Base-by-base conservation (phyloP, 2,888 invertebrate species). In the Euspilapteryx auroguttella region DNA sequence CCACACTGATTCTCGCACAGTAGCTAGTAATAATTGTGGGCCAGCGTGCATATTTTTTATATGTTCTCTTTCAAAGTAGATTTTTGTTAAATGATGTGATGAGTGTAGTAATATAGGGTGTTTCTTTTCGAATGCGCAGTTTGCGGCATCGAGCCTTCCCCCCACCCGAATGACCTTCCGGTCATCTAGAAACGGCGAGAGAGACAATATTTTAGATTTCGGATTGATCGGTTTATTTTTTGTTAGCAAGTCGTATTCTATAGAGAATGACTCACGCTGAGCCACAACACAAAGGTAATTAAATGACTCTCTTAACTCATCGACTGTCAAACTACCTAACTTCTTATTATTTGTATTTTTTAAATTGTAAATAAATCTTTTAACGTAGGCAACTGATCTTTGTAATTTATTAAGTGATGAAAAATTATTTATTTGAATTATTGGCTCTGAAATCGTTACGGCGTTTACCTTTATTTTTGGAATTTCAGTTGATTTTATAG, bases 161-260 rank as follows among this genome's bases (percentile, higher is more conserved):
- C 33, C 33, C 2, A 32, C 30, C 14, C 33, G 11, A 7, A 32
- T 8, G 3, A 32, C 7, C 6, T 29, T 27, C 4, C 24, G 9
- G 17, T 24, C 24, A 25, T 32, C 35, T 5, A 33, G n/a, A 26
- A 32, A 36, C 4, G 31, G 30, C 22, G 27, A 24, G 3, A 34
- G 6, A 14, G 9, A 30, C 20, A 11, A 27, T 9, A 13, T 25
- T 15, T 11, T 17, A 8, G 12, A 25, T 21, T 31, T 31, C 10
- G n/a, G 12, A 2, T 2, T 13, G 2, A 20, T 14, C n/a, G 15
- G 5, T 25, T 27, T 28, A 2, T 9, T 10, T 12, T 24, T 9
- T 23, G 9, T 9, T n/a, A 31, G 21, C 17, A 21, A 7, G n/a
- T 25, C 12, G n/a, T 27, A 12, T 10, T 28, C 25, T 2, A 10